Evolutionary conservation across 1,140 invertebrate genomes (phyloP), one percentile per base, ranked within the genome.

Genomic region (Anthonomus grandis): DNA sequence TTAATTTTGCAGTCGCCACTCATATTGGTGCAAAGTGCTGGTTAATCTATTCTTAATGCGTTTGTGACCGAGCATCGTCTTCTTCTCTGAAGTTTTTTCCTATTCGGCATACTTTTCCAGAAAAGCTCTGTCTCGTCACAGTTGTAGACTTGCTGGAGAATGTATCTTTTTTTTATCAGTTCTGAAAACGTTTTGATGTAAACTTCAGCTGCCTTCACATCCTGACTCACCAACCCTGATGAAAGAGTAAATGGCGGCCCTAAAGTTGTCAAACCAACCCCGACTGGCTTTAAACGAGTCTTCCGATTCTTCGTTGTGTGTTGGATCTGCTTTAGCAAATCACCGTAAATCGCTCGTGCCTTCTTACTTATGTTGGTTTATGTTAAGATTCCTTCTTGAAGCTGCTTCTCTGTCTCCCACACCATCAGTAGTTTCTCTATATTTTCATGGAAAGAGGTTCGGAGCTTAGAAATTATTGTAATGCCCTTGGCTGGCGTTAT

Each of bases 1-100:
- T 79, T 78, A 12, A 75, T 50, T 38, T 74, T 72, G 18, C 59
- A 69, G 62, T 75, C 68, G n/a, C 75, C 71, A 54, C 61, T 67
- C 53, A 69, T 71, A 67, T 77, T 77, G 27, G 57, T 65, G 52
- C 70, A 69, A 17, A 75, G 54, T 22, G 69, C 34, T 27, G 42
- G 68, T 72, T 45, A 64, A 53, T 36, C 59, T 48, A 15, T 60
- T 51, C 47, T 65, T 65, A 44, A 59, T 63, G 8, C 57, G 46
- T 44, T 64, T 51, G 47, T 64, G 57, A 17, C 44, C 52, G 13
- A 55, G 60, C 34, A 58, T n/a, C 24, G 25, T 23, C 44, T 50
- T 58, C 37, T 59, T 51, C 10, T 59, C 38, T 42, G n/a, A 0
- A 15, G 67, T 65, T 58, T 75, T 71, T 64, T 69, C 56, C 55